A percentile compares a stretch with the other conserved stretches of the same genome.
phyloP scores from a whole-genome alignment of 2,797 vertebrate species.

The Enoplosus armatus region DNA sequence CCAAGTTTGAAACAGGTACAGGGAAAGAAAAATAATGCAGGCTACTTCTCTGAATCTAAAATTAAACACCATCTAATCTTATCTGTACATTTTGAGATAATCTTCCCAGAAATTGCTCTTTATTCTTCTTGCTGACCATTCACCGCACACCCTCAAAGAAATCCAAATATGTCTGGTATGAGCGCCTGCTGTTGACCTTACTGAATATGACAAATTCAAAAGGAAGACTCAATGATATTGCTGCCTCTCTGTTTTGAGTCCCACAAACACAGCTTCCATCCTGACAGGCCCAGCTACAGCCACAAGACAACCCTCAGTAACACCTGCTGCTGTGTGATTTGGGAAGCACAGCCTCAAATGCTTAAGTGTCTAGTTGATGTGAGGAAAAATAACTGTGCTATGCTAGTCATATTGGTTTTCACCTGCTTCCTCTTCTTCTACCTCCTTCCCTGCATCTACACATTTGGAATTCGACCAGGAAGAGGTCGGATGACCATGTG shows the following conservation, averaged over 20 bases:
- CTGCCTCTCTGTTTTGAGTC: constrained; percentile 68
- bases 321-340: constrained; percentile 49
- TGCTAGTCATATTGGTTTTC: constrained; percentile 33
- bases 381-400: constrained; percentile 54
- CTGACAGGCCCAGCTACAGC: constrained; percentile 34
- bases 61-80: constrained; percentile 43
- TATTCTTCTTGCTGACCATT: constrained; percentile 8
- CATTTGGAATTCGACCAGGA: constrained; percentile 64
- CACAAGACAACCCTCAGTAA: constrained; percentile 16
- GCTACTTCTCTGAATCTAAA: constrained; percentile 56
- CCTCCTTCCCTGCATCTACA: constrained; percentile 44
- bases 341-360: constrained; percentile 53
- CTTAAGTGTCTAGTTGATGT: constrained; percentile 31
- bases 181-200: constrained; percentile 45
- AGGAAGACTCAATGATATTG: constrained; percentile 84
- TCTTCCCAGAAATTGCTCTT: constrained; percentile 25
- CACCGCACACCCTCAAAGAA: constrained; percentile 26
- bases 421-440: constrained; percentile 27
- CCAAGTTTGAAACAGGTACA: constrained; percentile 39
- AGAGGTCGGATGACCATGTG: constrained; percentile 75
- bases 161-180: constrained; percentile 38
- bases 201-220: constrained; percentile 59
- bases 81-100: constrained; percentile 50
- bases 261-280: constrained; percentile 45
- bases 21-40: constrained; percentile 22